phyloP scores from a whole-genome alignment of 2,113 vertebrate species.

The Eptesicus fuscus region DNA sequence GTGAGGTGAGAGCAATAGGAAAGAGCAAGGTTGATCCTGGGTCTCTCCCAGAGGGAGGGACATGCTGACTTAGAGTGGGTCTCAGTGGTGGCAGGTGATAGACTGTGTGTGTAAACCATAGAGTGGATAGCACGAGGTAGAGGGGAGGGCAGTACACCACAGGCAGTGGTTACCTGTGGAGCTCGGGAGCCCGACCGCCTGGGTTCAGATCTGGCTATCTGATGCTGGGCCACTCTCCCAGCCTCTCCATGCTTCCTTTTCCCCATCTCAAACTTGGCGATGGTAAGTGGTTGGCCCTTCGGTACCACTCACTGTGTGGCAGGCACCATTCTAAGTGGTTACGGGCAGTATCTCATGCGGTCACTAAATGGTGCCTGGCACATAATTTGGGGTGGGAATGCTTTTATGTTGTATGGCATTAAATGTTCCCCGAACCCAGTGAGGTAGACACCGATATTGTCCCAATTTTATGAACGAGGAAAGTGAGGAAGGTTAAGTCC shows the following conservation, averaged over 20 bases:
- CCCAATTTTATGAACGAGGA: not conserved
- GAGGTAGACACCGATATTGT: not conserved
- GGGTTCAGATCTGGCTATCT: not conserved
- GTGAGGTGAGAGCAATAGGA: not conserved
- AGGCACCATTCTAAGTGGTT: not conserved
- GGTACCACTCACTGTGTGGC: not conserved
- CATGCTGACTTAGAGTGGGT: not conserved
- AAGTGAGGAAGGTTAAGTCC: not conserved
- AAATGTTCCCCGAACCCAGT: not conserved
- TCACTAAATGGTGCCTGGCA: not conserved
- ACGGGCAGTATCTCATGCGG: too few relatives aligned
- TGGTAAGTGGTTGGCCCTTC: not conserved
- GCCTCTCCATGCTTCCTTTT: not conserved
- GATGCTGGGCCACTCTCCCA: not conserved
- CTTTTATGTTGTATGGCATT: not conserved
- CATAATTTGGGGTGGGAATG: not conserved
- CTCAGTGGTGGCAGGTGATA: not conserved
- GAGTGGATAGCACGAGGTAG: not conserved
- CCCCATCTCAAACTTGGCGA: not conserved
- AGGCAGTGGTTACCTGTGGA: not conserved
- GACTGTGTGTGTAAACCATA: not conserved
- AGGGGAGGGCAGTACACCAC: fast-evolving
- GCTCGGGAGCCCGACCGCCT: fast-evolving
- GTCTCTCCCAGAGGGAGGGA: not conserved
- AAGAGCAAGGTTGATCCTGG: not conserved